Conservation (phyloP, 2,113 vertebrate genomes). For the Salvator merianae region DNA sequence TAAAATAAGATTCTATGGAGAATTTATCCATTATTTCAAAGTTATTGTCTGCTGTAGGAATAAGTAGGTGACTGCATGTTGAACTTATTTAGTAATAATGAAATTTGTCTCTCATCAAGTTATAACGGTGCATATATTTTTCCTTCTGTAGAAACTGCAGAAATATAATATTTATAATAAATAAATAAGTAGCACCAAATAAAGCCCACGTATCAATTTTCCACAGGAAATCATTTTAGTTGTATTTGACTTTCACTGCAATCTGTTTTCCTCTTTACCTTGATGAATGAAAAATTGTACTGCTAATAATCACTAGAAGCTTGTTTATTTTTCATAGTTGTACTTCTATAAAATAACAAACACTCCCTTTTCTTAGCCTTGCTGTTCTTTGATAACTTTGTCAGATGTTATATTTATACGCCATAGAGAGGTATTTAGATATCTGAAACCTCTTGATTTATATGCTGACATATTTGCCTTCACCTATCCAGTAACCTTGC, state of each 20-base stretch:
- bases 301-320: neutral
- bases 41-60: neutral
- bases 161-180: neutral
- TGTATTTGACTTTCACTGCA: neutral
- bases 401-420: slow-evolving; percentile 5
- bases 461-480: neutral
- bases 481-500: neutral
- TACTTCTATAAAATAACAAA: neutral
- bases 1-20: neutral
- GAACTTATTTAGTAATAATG: neutral
- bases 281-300: neutral
- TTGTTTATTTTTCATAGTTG: neutral
- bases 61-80: neutral
- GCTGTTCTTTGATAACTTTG: slow-evolving; percentile 3
- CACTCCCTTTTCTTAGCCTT: neutral
- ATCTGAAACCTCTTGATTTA: neutral
- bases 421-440: neutral
- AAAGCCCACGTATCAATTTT: no score
- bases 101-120: neutral
- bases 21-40: neutral
- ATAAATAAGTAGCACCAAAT: neutral
- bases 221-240: no score
- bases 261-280: neutral
- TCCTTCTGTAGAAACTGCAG: neutral
- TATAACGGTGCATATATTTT: neutral